Conservation (phyloP, 2,888 invertebrate species). For the Tipula lateralis region DNA sequence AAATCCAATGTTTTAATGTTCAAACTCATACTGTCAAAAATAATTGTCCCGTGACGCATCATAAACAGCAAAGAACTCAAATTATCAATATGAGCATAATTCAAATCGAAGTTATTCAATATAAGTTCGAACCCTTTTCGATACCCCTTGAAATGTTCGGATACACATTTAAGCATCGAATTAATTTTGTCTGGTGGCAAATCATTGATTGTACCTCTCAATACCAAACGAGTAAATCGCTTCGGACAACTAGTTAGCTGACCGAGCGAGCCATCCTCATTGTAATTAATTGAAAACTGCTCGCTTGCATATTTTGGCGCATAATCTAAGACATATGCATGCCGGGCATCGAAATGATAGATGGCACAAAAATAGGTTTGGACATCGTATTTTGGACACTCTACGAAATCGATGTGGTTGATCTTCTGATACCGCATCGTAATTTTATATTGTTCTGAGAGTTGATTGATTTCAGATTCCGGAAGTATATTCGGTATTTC, state of each 20-base stretch:
- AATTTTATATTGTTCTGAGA: not conserved
- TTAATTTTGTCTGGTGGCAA: not conserved
- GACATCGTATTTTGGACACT: not conserved
- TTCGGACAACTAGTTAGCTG: fast-evolving
- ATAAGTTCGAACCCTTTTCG: not conserved
- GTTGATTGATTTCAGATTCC: not conserved
- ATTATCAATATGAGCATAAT: not conserved
- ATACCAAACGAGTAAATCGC: not conserved
- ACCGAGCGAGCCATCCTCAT: not conserved
- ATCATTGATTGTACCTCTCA: not conserved
- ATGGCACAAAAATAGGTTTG: not conserved
- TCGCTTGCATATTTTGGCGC: not conserved
- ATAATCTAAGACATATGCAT: not conserved
- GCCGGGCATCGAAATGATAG: not conserved
- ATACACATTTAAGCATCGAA: not conserved
- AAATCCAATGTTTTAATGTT: not conserved
- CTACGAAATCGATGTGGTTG: not conserved
- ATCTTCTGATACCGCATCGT: not conserved
- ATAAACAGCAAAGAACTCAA: not conserved
- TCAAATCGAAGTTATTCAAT: not conserved
- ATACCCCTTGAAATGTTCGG: not conserved
- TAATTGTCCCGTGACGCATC: not conserved
- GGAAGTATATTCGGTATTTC: not conserved
- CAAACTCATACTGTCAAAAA: not conserved
- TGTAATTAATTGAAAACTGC: not conserved